Evolutionary conservation across 2,797 vertebrate species (phyloP), one percentile per base, ranked within the genome.

Genomic region (Arctocebus calabarensis): DNA sequence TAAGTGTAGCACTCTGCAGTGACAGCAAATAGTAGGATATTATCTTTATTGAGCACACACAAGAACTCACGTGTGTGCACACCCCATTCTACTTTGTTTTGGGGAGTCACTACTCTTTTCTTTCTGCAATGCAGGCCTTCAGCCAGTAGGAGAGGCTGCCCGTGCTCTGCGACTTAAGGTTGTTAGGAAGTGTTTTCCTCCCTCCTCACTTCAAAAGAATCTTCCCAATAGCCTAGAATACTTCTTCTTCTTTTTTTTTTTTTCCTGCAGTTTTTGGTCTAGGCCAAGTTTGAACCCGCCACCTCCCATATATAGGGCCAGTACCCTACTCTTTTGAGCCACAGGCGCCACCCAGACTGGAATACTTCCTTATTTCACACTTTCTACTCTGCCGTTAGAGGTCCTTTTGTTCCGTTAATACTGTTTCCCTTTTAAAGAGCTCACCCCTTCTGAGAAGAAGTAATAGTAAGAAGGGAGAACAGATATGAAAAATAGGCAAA

Each of bases 361-460:
- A 40, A 40, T 40, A 37, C 20, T 75, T 84, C 45, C 55, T 91
- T 32, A 75, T 27, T 71, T 74, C 66, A 1, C 66, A 55, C 74
- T 90, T 52, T 66, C 23, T 87, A 59, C 22, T 55, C 57, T 62
- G 52, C 29, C 48, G 25, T 73, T 32, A 14, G 4, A 23, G 45
- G 84, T 59, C 25, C 7, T 55, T 95, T 94, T 59, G 4, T 77
- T 84, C 22, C 32, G 43, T 94, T 68, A 52, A n/a, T 48, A 84
- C 45, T 34, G 12, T 79, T 94, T 89, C 62, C 37, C 4, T 81
- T 84, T 83, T 70, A 52, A 88, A 85, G 25, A 83, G 37, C 22
- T 94, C 78, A 81, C 52, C 4, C 22, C 75, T 32, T 2, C 32
- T 89, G 22, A 34, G 66, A 74, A 88, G 32, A 17, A 3, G 25